Conservation (phyloP, 2,888 invertebrate species). For the Scaptomyza tumidula region DNA sequence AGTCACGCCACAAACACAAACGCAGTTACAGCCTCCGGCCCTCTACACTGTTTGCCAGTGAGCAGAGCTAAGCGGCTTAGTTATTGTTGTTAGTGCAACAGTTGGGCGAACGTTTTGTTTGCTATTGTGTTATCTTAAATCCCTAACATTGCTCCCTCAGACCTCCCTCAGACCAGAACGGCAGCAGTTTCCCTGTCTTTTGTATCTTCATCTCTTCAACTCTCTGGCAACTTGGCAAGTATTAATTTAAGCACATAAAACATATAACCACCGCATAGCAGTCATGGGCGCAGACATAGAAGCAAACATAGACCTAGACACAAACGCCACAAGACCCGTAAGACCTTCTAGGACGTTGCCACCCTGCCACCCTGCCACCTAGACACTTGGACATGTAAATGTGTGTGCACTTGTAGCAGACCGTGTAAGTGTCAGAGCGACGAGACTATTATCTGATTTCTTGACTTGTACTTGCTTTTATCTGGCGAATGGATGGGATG, state of each 20-base stretch:
- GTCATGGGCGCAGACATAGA: constrained; percentile 21
- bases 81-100: constrained; percentile 53
- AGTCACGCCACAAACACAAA: constrained; percentile 2
- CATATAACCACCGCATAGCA: constrained; percentile 49
- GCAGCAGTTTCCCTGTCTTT: constrained; percentile 3
- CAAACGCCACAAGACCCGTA: constrained; percentile 9
- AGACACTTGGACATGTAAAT: constrained; percentile 73
- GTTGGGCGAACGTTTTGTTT: constrained; percentile 46
- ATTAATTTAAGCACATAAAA: constrained; percentile 79
- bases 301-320: constrained; percentile 20
- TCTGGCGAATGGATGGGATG: constrained; percentile 45
- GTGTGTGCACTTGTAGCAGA: constrained; percentile 59
- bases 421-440: constrained; percentile 51
- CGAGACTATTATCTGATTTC: constrained; percentile 73
- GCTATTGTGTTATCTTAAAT: constrained; percentile 46
- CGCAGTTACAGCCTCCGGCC: not conserved
- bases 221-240: constrained; percentile 35
- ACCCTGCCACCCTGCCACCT: not conserved
- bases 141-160: constrained; percentile 18
- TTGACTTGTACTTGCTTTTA: constrained; percentile 69
- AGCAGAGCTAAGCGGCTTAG: constrained; percentile 54
- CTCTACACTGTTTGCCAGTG: constrained; percentile 23
- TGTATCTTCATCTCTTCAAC: not conserved
- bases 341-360: not conserved
- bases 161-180: not conserved